Conservation (phyloP, 1,140 invertebrate species). For the Drosophila asahinai region DNA sequence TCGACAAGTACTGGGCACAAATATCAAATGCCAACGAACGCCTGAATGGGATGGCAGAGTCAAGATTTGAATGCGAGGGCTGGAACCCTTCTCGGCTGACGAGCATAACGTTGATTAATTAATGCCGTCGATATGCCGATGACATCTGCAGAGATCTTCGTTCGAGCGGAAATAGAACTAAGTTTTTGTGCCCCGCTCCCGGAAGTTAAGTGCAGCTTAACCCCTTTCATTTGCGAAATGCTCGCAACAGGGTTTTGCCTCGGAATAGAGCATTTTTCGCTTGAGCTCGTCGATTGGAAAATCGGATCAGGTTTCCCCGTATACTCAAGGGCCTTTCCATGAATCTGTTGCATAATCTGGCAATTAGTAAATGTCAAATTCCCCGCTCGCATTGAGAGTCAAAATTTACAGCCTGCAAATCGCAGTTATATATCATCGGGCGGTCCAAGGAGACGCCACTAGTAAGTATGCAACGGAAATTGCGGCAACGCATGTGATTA, state of each 20-base stretch:
- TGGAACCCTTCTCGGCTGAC: conserved; percentile 26
- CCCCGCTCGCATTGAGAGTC: conserved; percentile 61
- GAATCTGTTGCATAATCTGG: conserved; percentile 41
- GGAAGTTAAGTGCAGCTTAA: conserved; percentile 39
- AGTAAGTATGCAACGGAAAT: conserved; percentile 66
- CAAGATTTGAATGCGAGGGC: background rate
- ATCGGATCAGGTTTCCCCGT: background rate
- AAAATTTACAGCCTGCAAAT: conserved; percentile 67
- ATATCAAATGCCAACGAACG: conserved; percentile 33
- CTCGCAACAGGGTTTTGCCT: background rate
- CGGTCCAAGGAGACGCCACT: conserved; percentile 38
- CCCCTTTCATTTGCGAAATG: conserved; percentile 28
- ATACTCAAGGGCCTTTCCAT: background rate
- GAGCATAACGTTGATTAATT: conserved; percentile 66
- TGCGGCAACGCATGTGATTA: conserved; percentile 64
- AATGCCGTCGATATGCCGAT: conserved; percentile 49
- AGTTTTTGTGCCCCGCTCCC: conserved; percentile 4
- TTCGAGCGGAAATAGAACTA: conserved; percentile 30
- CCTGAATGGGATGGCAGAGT: background rate
- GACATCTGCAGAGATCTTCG: conserved; percentile 24
- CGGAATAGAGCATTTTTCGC: conserved; percentile 1
- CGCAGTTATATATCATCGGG: conserved; percentile 40
- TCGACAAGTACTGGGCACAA: background rate
- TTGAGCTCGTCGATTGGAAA: conserved; percentile 24
- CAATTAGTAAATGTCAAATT: conserved; percentile 62